phyloP scores from a whole-genome alignment of 2,797 vertebrate species.

The Otolemur crassicaudatus region DNA sequence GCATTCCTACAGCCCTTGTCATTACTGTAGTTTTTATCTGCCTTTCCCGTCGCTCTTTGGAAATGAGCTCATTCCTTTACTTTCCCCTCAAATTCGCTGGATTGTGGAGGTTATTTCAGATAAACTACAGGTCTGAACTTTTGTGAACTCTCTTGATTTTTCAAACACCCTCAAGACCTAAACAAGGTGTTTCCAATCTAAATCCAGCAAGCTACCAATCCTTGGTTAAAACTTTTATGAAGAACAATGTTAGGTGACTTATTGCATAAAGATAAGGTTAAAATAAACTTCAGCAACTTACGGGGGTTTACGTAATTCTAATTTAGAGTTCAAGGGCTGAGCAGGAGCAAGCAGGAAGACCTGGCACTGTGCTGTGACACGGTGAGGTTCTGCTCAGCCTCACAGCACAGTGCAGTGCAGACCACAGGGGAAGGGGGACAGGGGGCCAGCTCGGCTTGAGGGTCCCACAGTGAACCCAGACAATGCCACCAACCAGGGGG shows the following conservation, averaged over 20 bases:
- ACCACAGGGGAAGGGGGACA: not conserved
- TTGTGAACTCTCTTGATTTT: constrained; percentile 23
- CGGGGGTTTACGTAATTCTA: not conserved
- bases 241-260: not conserved
- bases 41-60: not conserved
- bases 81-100: not conserved
- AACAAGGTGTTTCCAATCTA: not conserved
- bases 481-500: not conserved
- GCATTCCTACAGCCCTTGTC: not conserved
- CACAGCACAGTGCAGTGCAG: not conserved
- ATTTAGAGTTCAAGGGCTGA: not conserved
- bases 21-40: not conserved
- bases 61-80: constrained; percentile 15
- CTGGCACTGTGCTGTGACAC: rapidly evolving
- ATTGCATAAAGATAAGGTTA: not conserved
- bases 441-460: too few species aligned
- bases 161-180: not conserved
- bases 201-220: not conserved
- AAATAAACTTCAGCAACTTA: not conserved
- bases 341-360: not conserved
- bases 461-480: not conserved
- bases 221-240: constrained; percentile 18
- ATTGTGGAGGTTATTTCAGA: not conserved
- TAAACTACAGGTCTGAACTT: constrained; percentile 20
- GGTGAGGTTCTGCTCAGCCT: not conserved